Conservation (phyloP, 2,797 vertebrate species). For the Enteromius mattozi region DNA sequence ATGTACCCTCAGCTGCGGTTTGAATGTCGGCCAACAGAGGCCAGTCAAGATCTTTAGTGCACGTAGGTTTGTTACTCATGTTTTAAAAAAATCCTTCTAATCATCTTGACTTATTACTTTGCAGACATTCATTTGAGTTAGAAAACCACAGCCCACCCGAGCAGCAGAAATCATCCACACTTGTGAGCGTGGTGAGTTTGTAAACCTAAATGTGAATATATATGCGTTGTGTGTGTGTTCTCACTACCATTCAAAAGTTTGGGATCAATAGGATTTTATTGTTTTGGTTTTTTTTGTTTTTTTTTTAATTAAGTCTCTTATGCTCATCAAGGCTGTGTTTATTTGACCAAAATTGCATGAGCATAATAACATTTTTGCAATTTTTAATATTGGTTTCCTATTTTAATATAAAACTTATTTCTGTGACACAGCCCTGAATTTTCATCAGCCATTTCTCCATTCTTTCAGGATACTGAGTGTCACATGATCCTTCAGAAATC, state of each 20-base stretch:
- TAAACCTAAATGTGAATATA: neutral
- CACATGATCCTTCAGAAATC: too few species aligned
- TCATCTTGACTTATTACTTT: slow-evolving; percentile 30
- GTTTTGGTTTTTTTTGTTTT: too few species aligned
- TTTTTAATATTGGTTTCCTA: too few species aligned
- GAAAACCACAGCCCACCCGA: neutral
- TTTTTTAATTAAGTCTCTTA: too few species aligned
- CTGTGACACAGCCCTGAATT: too few species aligned
- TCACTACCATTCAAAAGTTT: too few species aligned
- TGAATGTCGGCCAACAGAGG: slow-evolving; percentile 20
- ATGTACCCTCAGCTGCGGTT: neutral
- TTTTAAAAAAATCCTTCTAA: neutral
- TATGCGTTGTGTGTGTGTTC: neutral
- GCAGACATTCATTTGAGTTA: slow-evolving; percentile 71
- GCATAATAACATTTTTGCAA: too few species aligned
- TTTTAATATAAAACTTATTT: too few species aligned
- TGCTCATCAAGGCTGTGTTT: neutral
- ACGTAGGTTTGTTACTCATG: neutral
- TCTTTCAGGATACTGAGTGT: too few species aligned
- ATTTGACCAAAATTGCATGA: too few species aligned
- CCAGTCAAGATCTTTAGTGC: neutral
- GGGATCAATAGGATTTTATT: too few species aligned
- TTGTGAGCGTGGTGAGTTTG: slow-evolving; percentile 73
- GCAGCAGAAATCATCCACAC: slow-evolving; percentile 50
- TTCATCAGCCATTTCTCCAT: too few species aligned